Conservation (phyloP, 2,797 vertebrate species). For the Brachyalestes nurse region DNA sequence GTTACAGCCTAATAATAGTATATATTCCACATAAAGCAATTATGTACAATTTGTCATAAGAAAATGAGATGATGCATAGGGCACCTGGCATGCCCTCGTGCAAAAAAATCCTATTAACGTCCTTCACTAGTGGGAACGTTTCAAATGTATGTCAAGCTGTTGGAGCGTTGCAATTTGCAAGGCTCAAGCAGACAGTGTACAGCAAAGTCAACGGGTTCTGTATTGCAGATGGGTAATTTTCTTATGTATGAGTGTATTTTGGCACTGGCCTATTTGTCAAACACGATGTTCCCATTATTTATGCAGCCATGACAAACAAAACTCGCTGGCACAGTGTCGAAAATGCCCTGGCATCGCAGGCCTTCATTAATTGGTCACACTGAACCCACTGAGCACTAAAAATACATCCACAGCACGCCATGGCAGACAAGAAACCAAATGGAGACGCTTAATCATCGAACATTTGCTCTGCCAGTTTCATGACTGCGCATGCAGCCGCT, state of each 20-base stretch:
- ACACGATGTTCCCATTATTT: slow-evolving; percentile 65
- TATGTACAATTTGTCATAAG: not conserved
- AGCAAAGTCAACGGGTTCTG: slow-evolving; percentile 31
- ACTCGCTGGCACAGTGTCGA: slow-evolving; percentile 55
- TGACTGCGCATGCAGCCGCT: slow-evolving; percentile 51
- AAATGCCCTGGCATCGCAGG: slow-evolving; percentile 55
- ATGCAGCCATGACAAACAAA: slow-evolving; percentile 63
- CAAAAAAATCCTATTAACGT: slow-evolving; percentile 13
- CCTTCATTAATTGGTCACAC: slow-evolving; percentile 62
- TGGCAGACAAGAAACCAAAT: slow-evolving; percentile 54
- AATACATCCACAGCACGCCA: slow-evolving; percentile 59
- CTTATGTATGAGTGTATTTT: slow-evolving; percentile 61
- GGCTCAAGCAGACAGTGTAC: slow-evolving; percentile 7
- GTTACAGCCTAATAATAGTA: not conserved
- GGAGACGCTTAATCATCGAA: slow-evolving; percentile 58
- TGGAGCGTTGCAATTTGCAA: slow-evolving; percentile 43
- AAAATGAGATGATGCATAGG: not conserved
- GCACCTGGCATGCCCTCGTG: not conserved
- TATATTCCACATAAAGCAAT: not conserved
- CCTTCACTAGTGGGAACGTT: slow-evolving; percentile 1
- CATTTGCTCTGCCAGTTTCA: slow-evolving; percentile 47
- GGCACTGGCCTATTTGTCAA: slow-evolving; percentile 59
- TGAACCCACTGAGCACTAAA: slow-evolving; percentile 56
- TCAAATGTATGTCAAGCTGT: slow-evolving; percentile 22
- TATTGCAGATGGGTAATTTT: slow-evolving; percentile 59